phyloP scores from a whole-genome alignment of 53 echinoderm and acorn worm genomes.

The Arbacia lixula region DNA sequence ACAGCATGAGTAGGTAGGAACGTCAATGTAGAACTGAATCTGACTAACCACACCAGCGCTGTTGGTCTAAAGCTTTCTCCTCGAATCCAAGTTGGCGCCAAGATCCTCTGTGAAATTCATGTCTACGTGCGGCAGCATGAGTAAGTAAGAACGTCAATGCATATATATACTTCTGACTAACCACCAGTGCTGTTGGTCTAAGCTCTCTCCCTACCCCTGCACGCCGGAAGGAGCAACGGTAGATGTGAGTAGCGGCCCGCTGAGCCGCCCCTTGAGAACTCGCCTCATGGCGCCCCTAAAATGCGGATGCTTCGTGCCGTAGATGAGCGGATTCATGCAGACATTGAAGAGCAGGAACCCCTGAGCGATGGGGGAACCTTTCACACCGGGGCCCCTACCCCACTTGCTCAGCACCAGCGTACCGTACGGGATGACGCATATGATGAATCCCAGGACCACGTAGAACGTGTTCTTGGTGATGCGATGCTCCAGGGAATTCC shows the following conservation, averaged over 20 bases:
- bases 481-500: conserved; percentile 22
- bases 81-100: no score
- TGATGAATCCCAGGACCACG: conserved; percentile 46
- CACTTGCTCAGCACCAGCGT: conserved; percentile 2
- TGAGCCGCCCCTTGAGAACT: not conserved
- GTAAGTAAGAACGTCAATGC: no score
- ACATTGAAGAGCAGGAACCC: conserved; percentile 39
- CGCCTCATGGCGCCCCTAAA: conserved; percentile 3
- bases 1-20: no score
- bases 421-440: conserved; percentile 42
- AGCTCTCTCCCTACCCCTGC: no score
- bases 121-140: no score
- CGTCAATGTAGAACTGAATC: no score
- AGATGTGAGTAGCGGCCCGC: not conserved
- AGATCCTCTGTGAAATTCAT: no score
- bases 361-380: conserved; percentile 5
- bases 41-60: no score
- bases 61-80: no score
- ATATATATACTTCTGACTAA: no score
- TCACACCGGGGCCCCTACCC: not conserved
- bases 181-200: no score
- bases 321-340: conserved; percentile 47
- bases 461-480: conserved; percentile 51
- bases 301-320: conserved; percentile 54
- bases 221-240: not conserved